Evolutionary conservation across 1,140 invertebrate genomes (phyloP).

Genomic region (Drosophila willistoni): DNA sequence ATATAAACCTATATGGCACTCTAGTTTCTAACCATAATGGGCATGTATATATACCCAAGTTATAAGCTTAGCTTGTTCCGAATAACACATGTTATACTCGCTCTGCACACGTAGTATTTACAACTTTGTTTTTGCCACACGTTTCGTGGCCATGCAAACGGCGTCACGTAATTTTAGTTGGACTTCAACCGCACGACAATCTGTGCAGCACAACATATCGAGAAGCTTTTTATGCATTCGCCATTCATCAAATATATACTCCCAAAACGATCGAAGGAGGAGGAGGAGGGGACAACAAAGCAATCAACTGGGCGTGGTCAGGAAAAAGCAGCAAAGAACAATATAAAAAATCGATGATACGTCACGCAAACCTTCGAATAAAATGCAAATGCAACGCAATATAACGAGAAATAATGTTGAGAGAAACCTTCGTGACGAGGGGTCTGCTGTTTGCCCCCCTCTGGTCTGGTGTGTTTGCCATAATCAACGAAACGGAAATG

Average conservation of each 20-base stretch:
- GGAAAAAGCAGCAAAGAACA: slow-evolving; percentile 9
- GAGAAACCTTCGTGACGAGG: slow-evolving; percentile 2
- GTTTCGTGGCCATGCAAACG: slow-evolving; percentile 55
- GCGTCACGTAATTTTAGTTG: slow-evolving; percentile 59
- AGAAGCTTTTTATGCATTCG: neutral
- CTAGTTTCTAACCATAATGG: neutral
- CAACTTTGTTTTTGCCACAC: slow-evolving; percentile 41
- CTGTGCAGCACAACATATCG: neutral
- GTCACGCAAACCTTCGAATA: slow-evolving; percentile 35
- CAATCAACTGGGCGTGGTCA: slow-evolving; percentile 67
- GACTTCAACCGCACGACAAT: slow-evolving; percentile 33
- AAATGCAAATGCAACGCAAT: slow-evolving; percentile 32
- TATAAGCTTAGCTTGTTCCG: neutral
- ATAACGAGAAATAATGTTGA: slow-evolving; percentile 19
- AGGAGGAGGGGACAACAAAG: slow-evolving; percentile 8
- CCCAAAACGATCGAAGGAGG: slow-evolving; percentile 34
- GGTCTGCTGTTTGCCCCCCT: too few species aligned
- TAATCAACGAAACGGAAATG: slow-evolving; percentile 11
- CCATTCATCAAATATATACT: slow-evolving; percentile 7
- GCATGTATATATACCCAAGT: too few species aligned
- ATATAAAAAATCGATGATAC: slow-evolving; percentile 37
- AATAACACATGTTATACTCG: slow-evolving; percentile 27
- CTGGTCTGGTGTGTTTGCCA: neutral
- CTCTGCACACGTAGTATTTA: slow-evolving; percentile 53
- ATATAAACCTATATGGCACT: neutral